phyloP scores from a whole-genome alignment of 2,888 invertebrate species.

The Acleris laterana region DNA sequence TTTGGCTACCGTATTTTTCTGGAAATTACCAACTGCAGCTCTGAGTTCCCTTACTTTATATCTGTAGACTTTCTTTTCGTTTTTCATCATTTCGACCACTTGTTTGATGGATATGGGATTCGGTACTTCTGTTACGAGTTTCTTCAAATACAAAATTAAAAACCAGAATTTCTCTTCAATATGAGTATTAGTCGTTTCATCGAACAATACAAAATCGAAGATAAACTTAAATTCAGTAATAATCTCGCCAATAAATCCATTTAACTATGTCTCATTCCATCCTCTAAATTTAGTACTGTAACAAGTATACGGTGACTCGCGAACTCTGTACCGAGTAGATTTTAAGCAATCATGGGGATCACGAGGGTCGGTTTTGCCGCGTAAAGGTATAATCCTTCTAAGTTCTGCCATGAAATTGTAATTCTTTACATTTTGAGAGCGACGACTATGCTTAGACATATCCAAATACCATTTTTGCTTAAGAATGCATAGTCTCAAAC shows the following conservation, averaged over 20 bases:
- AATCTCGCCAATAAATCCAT: background rate
- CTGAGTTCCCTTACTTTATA: too few species aligned
- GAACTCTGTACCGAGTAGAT: background rate
- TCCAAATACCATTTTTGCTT: background rate
- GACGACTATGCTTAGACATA: background rate
- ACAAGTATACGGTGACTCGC: background rate
- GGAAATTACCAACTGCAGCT: too few species aligned
- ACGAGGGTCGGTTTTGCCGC: background rate
- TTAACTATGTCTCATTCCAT: background rate
- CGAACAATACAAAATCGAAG: background rate
- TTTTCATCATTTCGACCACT: too few species aligned
- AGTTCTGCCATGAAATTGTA: background rate
- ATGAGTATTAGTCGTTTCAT: background rate
- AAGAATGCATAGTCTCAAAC: background rate
- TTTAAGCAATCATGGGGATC: background rate
- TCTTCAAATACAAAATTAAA: slow-evolving; percentile 2
- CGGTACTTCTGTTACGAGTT: background rate
- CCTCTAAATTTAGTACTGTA: background rate
- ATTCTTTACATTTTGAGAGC: background rate
- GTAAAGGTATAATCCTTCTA: background rate
- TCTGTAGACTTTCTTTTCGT: too few species aligned
- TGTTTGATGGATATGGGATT: background rate
- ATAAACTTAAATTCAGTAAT: background rate
- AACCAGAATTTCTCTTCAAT: background rate
- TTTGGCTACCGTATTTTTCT: too few species aligned